phyloP scores from a whole-genome alignment of 2,113 vertebrate genomes.

The Sorex fumeus region DNA sequence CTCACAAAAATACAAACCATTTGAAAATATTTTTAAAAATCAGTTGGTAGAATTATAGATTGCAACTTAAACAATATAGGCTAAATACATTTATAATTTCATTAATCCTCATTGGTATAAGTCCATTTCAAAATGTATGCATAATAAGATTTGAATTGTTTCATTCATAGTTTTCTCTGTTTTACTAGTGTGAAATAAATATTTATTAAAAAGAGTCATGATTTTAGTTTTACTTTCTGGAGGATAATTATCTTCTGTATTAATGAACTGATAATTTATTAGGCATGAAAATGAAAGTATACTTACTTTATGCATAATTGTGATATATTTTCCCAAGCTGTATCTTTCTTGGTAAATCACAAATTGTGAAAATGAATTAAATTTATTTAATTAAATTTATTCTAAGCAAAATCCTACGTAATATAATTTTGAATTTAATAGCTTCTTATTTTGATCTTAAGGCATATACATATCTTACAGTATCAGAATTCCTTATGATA shows the following conservation, averaged over 20 bases:
- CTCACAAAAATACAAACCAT: neutral
- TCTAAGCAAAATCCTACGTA: neutral
- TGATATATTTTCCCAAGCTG: slow-evolving; percentile 21
- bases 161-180: neutral
- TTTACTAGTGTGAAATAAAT: neutral
- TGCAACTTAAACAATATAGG: slow-evolving; percentile 53
- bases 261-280: slow-evolving; percentile 15
- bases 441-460: slow-evolving; percentile 40
- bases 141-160: slow-evolving; percentile 58
- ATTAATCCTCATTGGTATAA: slow-evolving; percentile 61
- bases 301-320: slow-evolving; percentile 19
- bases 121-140: slow-evolving; percentile 52
- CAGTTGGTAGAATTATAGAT: slow-evolving; percentile 55
- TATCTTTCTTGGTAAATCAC: slow-evolving; percentile 3
- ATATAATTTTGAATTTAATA: neutral
- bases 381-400: slow-evolving; percentile 33
- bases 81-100: slow-evolving; percentile 60
- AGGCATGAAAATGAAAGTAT: neutral
- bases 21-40: slow-evolving; percentile 32
- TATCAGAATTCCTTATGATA: neutral
- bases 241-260: neutral
- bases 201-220: neutral
- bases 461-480: neutral
- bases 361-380: slow-evolving; percentile 31
- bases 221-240: neutral